Base-by-base conservation (phyloP, 2,888 invertebrate species). In the Lithophane leautieri region DNA sequence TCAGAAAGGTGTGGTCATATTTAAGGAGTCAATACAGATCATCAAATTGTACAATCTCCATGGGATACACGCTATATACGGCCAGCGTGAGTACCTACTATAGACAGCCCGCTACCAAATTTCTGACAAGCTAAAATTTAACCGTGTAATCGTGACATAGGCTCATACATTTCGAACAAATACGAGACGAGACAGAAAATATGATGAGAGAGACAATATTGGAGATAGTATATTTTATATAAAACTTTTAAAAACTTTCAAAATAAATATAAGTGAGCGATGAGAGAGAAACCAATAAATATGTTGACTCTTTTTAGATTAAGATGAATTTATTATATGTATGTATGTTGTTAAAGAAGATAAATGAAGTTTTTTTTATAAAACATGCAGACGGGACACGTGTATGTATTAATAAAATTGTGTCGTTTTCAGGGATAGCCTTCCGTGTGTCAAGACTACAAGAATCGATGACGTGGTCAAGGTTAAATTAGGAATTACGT, bases 321-420 rank as follows among this genome's bases (percentile, higher is more conserved):
- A 44, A 54, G 58, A 70, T 56, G 22, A 79, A 73, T 81, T 81
- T 81, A 84, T 80, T 73, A 61, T 65, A 80, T 84, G 4, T 34
- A 34, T 34, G 4, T 34, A 34, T 4, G 67, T 84, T 81, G 28
- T 84, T 73, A 68, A 61, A 22, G 11, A 61, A 65, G 16, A 68
- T 42, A n/a, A n/a, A 54, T 28, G 47, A 25, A 66, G 67, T n/a
- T 61, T 63, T 65, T 65, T 60, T 61, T 25, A 50, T 56, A 19
- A 47, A 7, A 4, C n/a, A 40, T 54, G 44, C 42, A 54, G 14
- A 11, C 12, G 22, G 19, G 50, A 2, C 44, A 19, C 54, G 25
- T 52, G 42, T 63, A 44, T 0, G 0, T 52, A 52, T 40, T 22
- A 42, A 63, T 28, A 69, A 63, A 65, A 69, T 7, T 44, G 22